Conservation (phyloP, 1,140 invertebrate species). For the Eurosta solidaginis region DNA sequence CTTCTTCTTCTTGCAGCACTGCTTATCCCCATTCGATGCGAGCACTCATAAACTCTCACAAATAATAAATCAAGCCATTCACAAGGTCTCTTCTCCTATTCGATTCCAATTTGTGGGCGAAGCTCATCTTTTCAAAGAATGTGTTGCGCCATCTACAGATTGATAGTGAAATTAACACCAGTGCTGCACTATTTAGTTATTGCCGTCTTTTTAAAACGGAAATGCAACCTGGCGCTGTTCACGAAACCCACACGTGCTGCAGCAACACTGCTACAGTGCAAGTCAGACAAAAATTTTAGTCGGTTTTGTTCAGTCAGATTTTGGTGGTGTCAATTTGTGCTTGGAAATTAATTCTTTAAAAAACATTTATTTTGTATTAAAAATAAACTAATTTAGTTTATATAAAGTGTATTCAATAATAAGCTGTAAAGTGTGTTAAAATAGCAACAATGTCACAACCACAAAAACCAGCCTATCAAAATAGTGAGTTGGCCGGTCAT, state of each 20-base stretch:
- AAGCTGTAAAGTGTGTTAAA: background rate
- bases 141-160: background rate
- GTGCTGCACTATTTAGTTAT: background rate
- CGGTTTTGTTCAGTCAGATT: background rate
- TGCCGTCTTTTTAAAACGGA: background rate
- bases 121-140: background rate
- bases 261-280: background rate
- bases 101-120: background rate
- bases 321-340: constrained; percentile 12
- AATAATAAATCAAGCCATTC: too few relatives aligned
- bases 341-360: background rate
- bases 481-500: constrained; percentile 47
- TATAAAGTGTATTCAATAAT: background rate
- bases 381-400: background rate
- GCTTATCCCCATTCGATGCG: too few relatives aligned
- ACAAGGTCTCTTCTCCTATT: too few relatives aligned
- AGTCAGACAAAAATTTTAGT: background rate
- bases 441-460: constrained; percentile 49
- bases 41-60: too few relatives aligned
- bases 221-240: background rate
- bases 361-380: background rate
- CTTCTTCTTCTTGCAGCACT: too few relatives aligned
- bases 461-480: constrained; percentile 55
- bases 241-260: background rate
- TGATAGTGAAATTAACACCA: background rate